These are phyloP conservation scores for Peromyscus attwateri DNA, from an alignment of 2,797 vertebrate genomes.

Conservation along the genomic window DNA sequence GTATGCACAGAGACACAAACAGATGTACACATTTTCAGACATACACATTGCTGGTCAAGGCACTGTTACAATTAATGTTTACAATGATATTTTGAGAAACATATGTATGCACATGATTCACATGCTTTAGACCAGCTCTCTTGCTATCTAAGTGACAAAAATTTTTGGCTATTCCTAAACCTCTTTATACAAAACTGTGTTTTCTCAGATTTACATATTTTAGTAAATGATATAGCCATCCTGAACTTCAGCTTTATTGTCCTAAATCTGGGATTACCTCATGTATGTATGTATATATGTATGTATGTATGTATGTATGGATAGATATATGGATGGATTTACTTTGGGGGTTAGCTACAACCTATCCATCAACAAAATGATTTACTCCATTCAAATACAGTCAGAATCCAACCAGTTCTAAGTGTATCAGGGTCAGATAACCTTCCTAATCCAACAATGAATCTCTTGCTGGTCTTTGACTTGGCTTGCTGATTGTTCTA, in stretches of 20 bases:
- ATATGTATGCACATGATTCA: neutral
- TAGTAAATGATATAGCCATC: neutral
- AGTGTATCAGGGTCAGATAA: neutral
- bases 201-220: neutral
- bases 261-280: neutral
- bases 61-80: neutral
- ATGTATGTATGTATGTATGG: rapidly evolving
- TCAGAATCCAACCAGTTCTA: neutral
- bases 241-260: neutral
- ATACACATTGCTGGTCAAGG: neutral
- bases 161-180: neutral
- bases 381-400: neutral
- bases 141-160: neutral
- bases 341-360: neutral
- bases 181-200: neutral
- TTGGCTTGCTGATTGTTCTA: no score
- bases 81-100: neutral
- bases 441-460: neutral
- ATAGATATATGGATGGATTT: neutral
- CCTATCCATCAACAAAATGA: neutral
- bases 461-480: neutral
- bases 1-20: neutral
- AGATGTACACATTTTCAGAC: neutral
- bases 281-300: neutral
- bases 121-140: neutral